phyloP scores from a whole-genome alignment of 2,797 vertebrate genomes.

The Cuculus canorus region DNA sequence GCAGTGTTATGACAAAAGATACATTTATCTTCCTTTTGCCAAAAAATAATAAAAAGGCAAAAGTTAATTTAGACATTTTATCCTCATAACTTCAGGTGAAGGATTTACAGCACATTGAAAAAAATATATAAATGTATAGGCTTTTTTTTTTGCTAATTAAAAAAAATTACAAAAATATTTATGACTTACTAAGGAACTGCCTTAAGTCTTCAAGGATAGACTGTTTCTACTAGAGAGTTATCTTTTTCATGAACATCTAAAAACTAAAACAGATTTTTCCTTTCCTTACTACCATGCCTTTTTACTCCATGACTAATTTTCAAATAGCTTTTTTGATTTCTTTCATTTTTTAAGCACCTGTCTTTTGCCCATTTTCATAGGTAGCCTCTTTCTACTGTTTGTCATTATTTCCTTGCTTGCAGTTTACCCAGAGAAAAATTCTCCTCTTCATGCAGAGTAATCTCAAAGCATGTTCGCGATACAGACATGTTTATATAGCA shows the following conservation, averaged over 20 bases:
- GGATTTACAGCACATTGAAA: accelerated
- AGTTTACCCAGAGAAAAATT: neutral
- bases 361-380: neutral
- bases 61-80: neutral
- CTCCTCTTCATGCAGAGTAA: neutral
- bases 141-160: neutral
- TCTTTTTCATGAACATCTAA: neutral
- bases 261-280: neutral
- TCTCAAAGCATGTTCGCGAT: neutral
- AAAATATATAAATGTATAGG: neutral
- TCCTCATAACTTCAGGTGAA: neutral
- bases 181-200: neutral
- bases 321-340: neutral
- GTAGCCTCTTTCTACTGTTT: neutral
- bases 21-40: neutral
- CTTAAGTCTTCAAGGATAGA: neutral
- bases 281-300: neutral
- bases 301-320: neutral
- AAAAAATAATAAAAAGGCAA: neutral
- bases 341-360: neutral
- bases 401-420: neutral
- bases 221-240: neutral
- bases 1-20: neutral
- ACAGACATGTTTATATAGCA: neutral
- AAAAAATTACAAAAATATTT: neutral